Base-by-base conservation (phyloP, 2,113 vertebrate species). In the Cottus gobio region DNA sequence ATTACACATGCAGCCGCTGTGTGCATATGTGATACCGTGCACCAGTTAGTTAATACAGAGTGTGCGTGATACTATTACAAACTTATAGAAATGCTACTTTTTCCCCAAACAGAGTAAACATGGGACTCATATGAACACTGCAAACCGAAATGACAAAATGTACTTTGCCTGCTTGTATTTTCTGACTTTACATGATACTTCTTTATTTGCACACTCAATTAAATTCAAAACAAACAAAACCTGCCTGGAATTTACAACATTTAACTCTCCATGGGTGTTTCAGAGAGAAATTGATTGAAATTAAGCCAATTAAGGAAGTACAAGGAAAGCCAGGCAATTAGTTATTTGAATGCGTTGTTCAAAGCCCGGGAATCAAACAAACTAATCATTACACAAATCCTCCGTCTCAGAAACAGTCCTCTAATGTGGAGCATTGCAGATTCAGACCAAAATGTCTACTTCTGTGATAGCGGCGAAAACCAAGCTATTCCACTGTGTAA, bases 301-400 rank as follows among this genome's bases (percentile, higher is more conserved):
- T 87, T 75, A 77, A 85, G 60, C 84, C 86, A 87, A 83, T 80
- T 81, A 83, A 42, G 24, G 52, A 74, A 64, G 66, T 58, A 66
- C 56, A 82, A 80, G 66, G 7, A 83, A 22, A 83, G 28, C 22
- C 7, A 11, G 73, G 61, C 73, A 87, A 71, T 86, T 83, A 75
- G 61, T 39, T 46, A 58, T 69, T 61, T 42, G 16, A 77, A 80
- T 39, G 46, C 61, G 82, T 84, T 86, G 61, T 67, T 84, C 44
- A 80, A 71, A 34, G 36, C 34, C 39, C 82, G 48, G 48, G 70
- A 87, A 83, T 91, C 48, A 84, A 88, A 85, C 61, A 73, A 42
- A 22, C 71, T 76, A 86, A 88, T 85, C 58, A 64, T n/a, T 7
- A 18, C 34, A 76, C 56, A 84, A 88, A 86, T 82, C 79, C 70